phyloP scores from a whole-genome alignment of 2,797 vertebrate genomes.

The Pagetopsis macropterus region DNA sequence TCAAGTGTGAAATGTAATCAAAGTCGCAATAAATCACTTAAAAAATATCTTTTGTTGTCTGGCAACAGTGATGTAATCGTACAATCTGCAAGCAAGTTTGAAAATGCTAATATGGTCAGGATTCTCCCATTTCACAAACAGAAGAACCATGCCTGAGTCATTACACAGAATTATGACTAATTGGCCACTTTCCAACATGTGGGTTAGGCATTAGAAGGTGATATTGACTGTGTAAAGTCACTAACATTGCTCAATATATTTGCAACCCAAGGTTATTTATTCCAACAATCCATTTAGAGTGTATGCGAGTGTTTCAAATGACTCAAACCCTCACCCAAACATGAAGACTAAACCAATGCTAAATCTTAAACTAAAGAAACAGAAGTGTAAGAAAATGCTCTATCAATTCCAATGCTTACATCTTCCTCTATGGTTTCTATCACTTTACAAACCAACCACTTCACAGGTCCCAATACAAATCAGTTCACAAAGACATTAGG shows the following conservation, averaged over 20 bases:
- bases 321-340: background rate
- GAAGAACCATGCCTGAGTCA: background rate
- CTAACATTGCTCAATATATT: background rate
- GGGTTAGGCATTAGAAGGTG: background rate
- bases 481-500: constrained; percentile 16
- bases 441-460: constrained; percentile 1
- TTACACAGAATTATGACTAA: background rate
- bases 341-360: background rate
- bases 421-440: background rate
- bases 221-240: background rate
- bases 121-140: constrained; percentile 1
- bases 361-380: background rate
- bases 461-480: constrained; percentile 17
- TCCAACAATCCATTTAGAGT: background rate
- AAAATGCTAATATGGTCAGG: background rate
- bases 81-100: background rate
- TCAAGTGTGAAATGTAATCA: background rate
- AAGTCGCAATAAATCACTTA: background rate
- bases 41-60: no score
- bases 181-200: background rate
- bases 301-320: background rate
- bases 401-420: background rate
- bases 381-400: background rate
- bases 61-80: background rate
- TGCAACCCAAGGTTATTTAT: background rate